Conservation (phyloP, 1,140 invertebrate species). For the Hyles vespertilio region DNA sequence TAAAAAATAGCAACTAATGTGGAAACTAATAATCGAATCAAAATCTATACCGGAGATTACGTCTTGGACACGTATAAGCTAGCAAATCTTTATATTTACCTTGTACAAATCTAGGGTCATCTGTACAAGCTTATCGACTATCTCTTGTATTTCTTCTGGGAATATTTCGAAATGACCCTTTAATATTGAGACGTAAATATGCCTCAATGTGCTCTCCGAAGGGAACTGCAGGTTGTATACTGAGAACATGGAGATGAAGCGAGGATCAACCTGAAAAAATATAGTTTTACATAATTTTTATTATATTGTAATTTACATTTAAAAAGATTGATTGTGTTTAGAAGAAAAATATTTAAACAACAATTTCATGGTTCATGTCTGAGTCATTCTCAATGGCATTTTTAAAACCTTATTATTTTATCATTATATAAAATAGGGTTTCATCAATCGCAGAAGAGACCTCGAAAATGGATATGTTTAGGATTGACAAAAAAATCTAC, state of each 20-base stretch:
- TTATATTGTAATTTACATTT: no score
- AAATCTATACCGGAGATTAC: background rate
- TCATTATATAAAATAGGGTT: no score
- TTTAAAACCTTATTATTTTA: no score
- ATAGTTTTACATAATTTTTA: background rate
- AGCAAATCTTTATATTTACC: slow-evolving; percentile 58
- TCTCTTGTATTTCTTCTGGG: slow-evolving; percentile 78
- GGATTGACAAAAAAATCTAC: no score
- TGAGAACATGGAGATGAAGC: slow-evolving; percentile 92
- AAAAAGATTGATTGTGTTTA: no score
- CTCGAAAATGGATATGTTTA: no score
- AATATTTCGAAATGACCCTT: slow-evolving; percentile 85
- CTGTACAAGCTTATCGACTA: slow-evolving; percentile 81
- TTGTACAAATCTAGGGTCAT: slow-evolving; percentile 91
- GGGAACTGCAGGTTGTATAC: slow-evolving; percentile 92
- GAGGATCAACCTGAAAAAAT: slow-evolving; percentile 83
- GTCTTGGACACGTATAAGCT: background rate
- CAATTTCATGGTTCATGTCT: no score
- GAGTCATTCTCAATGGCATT: no score
- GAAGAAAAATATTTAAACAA: no score
- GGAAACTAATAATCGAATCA: no score
- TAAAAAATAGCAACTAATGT: no score
- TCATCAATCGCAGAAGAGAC: no score
- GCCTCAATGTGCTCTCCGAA: slow-evolving; percentile 83
- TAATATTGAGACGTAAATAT: slow-evolving; percentile 91